phyloP scores from a whole-genome alignment of 2,113 vertebrate species.

The Lagopus leucura region DNA sequence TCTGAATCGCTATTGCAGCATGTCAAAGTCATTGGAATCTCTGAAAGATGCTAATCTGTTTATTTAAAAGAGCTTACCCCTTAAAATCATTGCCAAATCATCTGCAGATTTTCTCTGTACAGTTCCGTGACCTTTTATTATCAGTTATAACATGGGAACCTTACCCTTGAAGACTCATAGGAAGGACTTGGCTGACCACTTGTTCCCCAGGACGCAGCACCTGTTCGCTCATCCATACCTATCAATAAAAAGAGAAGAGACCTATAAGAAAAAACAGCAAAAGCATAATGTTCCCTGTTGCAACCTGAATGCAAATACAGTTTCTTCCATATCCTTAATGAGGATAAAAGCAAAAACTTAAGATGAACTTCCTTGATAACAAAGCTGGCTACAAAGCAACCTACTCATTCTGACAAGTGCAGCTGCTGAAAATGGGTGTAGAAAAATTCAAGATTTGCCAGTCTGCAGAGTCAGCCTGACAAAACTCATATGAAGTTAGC shows the following conservation, averaged over 20 bases:
- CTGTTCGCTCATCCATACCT: constrained; percentile 96
- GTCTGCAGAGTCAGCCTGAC: neutral
- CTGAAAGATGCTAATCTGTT: neutral
- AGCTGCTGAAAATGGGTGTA: constrained; percentile 43
- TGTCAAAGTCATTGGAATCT: neutral
- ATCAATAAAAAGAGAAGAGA: constrained; percentile 56
- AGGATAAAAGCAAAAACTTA: neutral
- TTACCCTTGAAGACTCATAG: constrained; percentile 95
- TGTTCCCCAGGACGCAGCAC: constrained; percentile 90
- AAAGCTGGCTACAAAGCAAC: constrained; percentile 15
- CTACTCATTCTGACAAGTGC: constrained; percentile 50
- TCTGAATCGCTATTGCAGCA: neutral
- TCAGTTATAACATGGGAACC: constrained; percentile 47
- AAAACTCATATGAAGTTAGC: constrained; percentile 1
- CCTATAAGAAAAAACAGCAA: neutral
- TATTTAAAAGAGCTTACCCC: neutral
- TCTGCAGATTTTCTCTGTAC: neutral
- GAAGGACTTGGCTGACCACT: constrained; percentile 93
- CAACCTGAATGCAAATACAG: neutral
- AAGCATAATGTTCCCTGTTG: neutral
- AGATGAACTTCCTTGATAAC: constrained; percentile 16
- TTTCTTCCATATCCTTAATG: neutral
- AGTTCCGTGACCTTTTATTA: neutral
- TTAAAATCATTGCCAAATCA: neutral
- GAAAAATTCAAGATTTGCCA: constrained; percentile 8